phyloP scores from a whole-genome alignment of 2,888 invertebrate genomes.

The Teinopalpus imperialis region DNA sequence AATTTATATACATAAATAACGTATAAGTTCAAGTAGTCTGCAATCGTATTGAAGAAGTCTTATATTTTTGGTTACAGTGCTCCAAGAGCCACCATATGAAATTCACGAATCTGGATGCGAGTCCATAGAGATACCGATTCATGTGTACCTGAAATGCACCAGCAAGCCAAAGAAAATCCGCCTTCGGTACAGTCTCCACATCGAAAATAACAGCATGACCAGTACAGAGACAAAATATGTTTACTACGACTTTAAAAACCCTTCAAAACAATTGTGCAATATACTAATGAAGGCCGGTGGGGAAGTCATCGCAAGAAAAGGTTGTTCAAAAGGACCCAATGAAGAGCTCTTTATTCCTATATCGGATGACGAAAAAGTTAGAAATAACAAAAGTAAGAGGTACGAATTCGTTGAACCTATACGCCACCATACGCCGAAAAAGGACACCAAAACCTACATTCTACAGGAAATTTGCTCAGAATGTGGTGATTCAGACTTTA shows the following conservation, averaged over 20 bases:
- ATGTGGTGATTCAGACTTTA: conserved; percentile 62
- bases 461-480: conserved; percentile 60
- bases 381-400: conserved; percentile 42
- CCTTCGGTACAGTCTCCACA: conserved; percentile 65
- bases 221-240: conserved; percentile 64
- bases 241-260: conserved; percentile 71
- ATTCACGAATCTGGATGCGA: conserved; percentile 75
- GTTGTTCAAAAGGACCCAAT: conserved; percentile 35
- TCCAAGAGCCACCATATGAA: conserved; percentile 78
- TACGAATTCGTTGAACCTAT: conserved; percentile 63
- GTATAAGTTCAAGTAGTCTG: no score
- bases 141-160: conserved; percentile 73
- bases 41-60: no score
- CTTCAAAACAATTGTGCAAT: conserved; percentile 58
- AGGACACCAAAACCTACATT: conserved; percentile 44
- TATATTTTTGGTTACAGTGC: conserved; percentile 54
- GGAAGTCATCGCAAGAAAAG: conserved; percentile 57
- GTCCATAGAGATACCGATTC: conserved; percentile 72
- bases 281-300: conserved; percentile 71
- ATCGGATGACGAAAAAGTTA: conserved; percentile 46
- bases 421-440: conserved; percentile 47
- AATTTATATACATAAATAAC: no score
- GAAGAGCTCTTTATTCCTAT: conserved; percentile 53
- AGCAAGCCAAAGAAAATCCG: conserved; percentile 69
- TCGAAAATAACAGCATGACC: conserved; percentile 63